A percentile compares a stretch with the other conserved stretches of the same genome.
phyloP scores from a whole-genome alignment of 2,797 vertebrate species.

The Cryptoprocta ferox region DNA sequence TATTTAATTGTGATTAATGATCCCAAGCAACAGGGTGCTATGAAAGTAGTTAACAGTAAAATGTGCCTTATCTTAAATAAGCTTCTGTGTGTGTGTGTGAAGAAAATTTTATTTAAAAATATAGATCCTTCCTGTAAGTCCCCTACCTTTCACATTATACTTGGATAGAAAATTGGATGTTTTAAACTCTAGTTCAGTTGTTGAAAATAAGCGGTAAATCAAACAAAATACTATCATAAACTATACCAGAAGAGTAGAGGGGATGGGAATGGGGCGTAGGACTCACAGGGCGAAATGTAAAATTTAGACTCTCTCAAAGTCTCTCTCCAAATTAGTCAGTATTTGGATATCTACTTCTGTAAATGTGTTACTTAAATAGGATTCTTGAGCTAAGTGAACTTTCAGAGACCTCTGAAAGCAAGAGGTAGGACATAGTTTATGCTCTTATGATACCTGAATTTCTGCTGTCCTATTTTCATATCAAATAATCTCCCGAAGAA shows the following conservation, averaged over 20 bases:
- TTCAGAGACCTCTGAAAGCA: background rate
- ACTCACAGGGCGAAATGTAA: background rate
- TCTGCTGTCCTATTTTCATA: background rate
- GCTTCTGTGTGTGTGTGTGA: background rate
- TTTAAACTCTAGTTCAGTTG: constrained; percentile 16
- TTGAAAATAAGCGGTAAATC: constrained; percentile 25
- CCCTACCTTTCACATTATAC: constrained; percentile 14
- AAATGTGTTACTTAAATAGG: background rate
- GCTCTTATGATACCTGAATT: background rate
- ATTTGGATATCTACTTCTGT: background rate
- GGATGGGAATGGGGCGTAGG: background rate
- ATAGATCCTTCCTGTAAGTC: background rate
- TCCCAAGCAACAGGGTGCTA: constrained; percentile 53
- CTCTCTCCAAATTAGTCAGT: background rate
- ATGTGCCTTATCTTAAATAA: background rate
- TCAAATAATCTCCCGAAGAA: background rate
- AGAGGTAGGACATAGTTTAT: background rate
- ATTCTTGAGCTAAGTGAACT: constrained; percentile 29
- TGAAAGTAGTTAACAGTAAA: constrained; percentile 36
- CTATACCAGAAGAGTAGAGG: background rate
- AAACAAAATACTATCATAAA: constrained; percentile 43
- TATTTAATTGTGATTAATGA: constrained; percentile 76
- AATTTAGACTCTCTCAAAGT: background rate
- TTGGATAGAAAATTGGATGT: background rate
- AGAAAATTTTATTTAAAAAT: background rate